Percentiles rank a stretch among this genome's conserved stretches.
Evolutionary conservation across 2,888 invertebrate genomes (phyloP).

Genomic region (Nyleta sp.): DNA sequence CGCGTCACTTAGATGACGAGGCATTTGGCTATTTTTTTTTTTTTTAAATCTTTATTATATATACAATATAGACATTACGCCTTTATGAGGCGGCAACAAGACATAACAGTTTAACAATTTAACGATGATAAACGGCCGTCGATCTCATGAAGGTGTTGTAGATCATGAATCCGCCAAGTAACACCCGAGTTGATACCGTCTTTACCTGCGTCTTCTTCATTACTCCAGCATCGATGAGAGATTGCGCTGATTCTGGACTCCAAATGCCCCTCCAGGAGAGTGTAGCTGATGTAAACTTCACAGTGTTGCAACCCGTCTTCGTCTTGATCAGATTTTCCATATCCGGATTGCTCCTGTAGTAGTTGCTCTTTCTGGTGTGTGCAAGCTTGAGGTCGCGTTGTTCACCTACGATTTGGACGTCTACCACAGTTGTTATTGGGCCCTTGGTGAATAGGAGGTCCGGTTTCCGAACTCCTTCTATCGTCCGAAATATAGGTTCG

Average conservation of each 20-base stretch:
- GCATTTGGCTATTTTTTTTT: no score
- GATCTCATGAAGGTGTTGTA: constrained; percentile 14
- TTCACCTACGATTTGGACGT: constrained; percentile 56
- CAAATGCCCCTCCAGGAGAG: constrained; percentile 63
- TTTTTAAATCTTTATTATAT: no score
- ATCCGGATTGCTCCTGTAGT: background rate
- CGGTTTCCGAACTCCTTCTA: constrained; percentile 44
- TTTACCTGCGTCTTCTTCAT: constrained; percentile 21
- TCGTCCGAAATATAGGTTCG: no score
- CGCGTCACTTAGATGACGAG: no score
- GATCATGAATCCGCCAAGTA: constrained; percentile 16
- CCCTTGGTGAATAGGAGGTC: constrained; percentile 34
- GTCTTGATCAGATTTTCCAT: background rate
- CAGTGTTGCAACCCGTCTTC: background rate
- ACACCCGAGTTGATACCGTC: constrained; percentile 35
- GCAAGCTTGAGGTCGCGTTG: constrained; percentile 13
- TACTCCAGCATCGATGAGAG: constrained; percentile 27
- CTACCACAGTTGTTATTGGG: constrained; percentile 25
- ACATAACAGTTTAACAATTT: no score
- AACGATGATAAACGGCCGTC: no score
- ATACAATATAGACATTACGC: no score
- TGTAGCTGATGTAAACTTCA: constrained; percentile 47
- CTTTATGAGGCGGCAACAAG: constrained; percentile 12
- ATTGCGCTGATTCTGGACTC: constrained; percentile 37
- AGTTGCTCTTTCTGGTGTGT: background rate